Conservation (phyloP, 2,888 invertebrate genomes). For the Dione vanillae region DNA sequence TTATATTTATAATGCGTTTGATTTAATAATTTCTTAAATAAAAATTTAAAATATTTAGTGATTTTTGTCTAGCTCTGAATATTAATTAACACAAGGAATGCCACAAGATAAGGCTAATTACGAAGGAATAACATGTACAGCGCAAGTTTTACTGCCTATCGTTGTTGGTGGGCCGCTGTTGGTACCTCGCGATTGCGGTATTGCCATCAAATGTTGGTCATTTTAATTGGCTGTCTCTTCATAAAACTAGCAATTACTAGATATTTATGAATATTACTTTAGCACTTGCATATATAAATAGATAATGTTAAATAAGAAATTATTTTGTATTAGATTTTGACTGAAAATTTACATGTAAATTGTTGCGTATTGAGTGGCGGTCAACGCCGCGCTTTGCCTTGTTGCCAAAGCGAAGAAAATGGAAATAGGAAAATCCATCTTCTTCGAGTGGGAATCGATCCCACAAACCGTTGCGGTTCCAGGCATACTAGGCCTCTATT, state of each 20-base stretch:
- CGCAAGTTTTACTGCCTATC: neutral
- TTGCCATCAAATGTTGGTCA: neutral
- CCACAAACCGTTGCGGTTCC: no score
- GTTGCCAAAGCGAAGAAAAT: no score
- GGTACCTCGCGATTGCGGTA: neutral
- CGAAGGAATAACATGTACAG: neutral
- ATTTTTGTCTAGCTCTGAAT: neutral
- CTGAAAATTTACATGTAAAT: no score
- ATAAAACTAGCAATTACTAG: slow-evolving; percentile 6
- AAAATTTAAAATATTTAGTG: neutral
- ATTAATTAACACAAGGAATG: neutral
- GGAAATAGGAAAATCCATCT: no score
- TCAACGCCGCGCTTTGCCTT: no score
- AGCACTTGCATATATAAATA: neutral
- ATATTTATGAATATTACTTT: slow-evolving; percentile 3
- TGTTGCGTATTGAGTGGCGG: no score
- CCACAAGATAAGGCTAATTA: neutral
- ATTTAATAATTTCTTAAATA: neutral
- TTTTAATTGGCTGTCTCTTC: neutral
- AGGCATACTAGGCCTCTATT: no score
- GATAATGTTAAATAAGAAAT: no score
- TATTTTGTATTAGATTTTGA: no score
- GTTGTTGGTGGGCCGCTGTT: neutral
- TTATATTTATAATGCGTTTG: no score
- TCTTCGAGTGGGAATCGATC: no score